Percentiles rank a stretch among this genome's conserved stretches.
phyloP scores from a whole-genome alignment of 2,888 invertebrate genomes.

The Athalia cordata region DNA sequence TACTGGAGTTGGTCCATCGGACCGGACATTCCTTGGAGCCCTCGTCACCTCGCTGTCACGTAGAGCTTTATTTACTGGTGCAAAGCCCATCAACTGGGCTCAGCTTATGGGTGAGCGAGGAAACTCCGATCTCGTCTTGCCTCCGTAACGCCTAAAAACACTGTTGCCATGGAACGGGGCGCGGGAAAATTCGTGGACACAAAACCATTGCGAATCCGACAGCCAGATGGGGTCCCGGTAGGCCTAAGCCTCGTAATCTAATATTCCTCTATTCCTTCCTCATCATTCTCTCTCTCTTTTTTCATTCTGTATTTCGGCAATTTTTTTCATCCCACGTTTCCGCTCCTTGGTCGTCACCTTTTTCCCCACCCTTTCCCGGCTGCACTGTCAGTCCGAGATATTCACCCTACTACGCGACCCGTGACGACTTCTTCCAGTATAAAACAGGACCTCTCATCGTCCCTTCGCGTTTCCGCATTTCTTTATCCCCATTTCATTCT shows the following conservation, averaged over 20 bases:
- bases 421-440: conserved; percentile 22
- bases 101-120: conserved; percentile 38
- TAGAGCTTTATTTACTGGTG: conserved; percentile 47
- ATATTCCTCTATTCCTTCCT: conserved; percentile 36
- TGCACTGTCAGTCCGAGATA: conserved; percentile 23
- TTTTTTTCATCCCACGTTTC: conserved; percentile 30
- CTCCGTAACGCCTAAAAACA: conserved; percentile 29
- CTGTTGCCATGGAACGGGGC: neutral
- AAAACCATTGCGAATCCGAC: conserved; percentile 44
- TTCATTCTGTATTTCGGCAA: conserved; percentile 36
- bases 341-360: conserved; percentile 34
- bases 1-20: neutral
- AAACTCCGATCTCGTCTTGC: conserved; percentile 35
- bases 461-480: conserved; percentile 1
- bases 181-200: conserved; percentile 29
- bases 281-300: conserved; percentile 16
- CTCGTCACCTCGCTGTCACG: conserved; percentile 45
- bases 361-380: conserved; percentile 32
- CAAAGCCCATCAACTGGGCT: conserved; percentile 44
- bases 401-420: conserved; percentile 17
- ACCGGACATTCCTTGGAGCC: conserved; percentile 36
- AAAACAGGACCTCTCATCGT: conserved; percentile 11
- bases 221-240: conserved; percentile 42
- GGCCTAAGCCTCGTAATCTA: conserved; percentile 32
- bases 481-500: neutral